Evolutionary conservation across 2,888 invertebrate genomes (phyloP).

Genomic region (Nemoura dubitans): DNA sequence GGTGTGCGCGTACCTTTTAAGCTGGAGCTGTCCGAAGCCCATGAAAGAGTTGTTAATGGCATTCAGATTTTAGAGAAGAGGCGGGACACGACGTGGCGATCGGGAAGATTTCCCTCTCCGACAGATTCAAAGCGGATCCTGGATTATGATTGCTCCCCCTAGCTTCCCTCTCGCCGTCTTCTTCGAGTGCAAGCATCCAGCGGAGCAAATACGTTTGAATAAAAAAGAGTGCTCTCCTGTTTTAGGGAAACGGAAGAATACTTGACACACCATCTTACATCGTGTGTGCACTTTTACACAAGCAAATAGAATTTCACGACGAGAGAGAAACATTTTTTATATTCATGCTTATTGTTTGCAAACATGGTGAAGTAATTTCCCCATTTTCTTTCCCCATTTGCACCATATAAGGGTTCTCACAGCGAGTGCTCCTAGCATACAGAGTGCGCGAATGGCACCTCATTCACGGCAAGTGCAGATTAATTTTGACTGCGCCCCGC

Average conservation of each 20-base stretch:
- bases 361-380: neutral
- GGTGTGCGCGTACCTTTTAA: neutral
- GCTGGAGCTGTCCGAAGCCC: neutral
- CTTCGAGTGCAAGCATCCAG: neutral
- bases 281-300: neutral
- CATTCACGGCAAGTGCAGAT: neutral
- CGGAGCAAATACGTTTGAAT: neutral
- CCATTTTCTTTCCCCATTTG: neutral
- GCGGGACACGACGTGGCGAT: neutral
- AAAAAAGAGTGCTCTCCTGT: constrained; percentile 4
- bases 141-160: neutral
- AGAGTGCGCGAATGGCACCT: neutral
- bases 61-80: neutral
- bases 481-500: neutral
- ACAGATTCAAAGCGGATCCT: neutral
- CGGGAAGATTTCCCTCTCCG: neutral
- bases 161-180: neutral
- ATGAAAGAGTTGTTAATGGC: neutral
- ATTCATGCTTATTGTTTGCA: constrained; percentile 12
- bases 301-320: neutral
- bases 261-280: neutral
- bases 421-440: neutral
- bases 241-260: neutral
- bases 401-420: neutral
- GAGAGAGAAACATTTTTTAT: neutral